Base-by-base conservation (phyloP, 2,113 vertebrate species). In the Mirza zaza region DNA sequence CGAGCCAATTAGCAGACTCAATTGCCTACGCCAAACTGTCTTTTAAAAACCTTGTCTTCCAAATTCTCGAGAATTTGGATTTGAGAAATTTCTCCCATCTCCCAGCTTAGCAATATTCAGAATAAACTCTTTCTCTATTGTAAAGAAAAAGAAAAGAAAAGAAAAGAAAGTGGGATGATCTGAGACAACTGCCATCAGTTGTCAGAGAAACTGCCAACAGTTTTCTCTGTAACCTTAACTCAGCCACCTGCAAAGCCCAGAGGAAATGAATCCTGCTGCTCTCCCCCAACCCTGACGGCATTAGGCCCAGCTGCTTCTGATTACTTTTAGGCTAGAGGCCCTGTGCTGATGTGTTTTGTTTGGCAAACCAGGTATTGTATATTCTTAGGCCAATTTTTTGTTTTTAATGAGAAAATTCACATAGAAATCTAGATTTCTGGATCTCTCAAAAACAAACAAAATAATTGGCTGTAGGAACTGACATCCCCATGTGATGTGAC, bases 221-320 rank as follows among this genome's bases (percentile, higher is more conserved):
- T 55, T 52, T 81, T 59, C 48, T 76, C 45, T 18, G 52, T 77
- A 87, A 94, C 21, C 55, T 80, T 65, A 76, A 29, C 68, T 65
- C 34, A 21, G 63, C n/a, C 80, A 13, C 25, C 5, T 42, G 52
- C 39, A 75, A 68, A 80, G 73, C 1, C 20, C 39, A 23, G 11
- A 27, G 21, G 52, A 77, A 61, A 61, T n/a, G 48, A 75, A 48
- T 34, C n/a, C 32, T 0, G 0, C 9, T 34, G 59, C 45, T 55
- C 39, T 52, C 18, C 32, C 7, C 52, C 34, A 15, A 0, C 3
- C 55, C 12, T 0, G 21, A 39, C 0, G 10, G 21, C 21, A 6
- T 0, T 1, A 15, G 81, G 48, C 36, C 39, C 55, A 1, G 14
- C 32, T 70, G 57, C 87, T 88, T 61, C 65, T 36, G 63, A 68